A percentile compares a stretch with the other conserved stretches of the same genome.
These are phyloP conservation scores for Hypomesus transpacificus DNA, from an alignment of 2,113 vertebrate species.

Conservation along the genomic window DNA sequence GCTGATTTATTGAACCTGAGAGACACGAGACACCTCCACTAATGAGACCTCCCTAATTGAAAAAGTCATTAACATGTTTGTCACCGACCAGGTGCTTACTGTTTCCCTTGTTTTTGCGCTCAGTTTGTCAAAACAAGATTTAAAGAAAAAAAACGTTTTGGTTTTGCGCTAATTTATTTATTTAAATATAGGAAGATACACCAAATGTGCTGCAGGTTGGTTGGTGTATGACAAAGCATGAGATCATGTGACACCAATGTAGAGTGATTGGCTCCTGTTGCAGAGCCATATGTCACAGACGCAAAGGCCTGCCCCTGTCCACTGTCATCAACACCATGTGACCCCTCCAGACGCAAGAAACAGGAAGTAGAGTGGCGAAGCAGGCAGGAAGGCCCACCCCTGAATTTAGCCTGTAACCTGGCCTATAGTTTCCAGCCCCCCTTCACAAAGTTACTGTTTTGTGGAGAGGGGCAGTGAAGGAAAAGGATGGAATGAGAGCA, in stretches of 20 bases:
- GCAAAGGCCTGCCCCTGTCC: slow-evolving; percentile 38
- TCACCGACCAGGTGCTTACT: slow-evolving; percentile 11
- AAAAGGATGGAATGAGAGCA: background rate
- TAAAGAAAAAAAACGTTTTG: no score
- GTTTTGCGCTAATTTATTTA: no score
- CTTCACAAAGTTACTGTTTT: background rate
- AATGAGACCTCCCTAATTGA: slow-evolving; percentile 46
- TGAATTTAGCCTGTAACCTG: background rate
- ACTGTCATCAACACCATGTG: slow-evolving; percentile 32
- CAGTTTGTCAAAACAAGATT: no score
- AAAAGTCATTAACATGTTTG: slow-evolving; percentile 39
- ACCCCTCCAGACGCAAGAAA: slow-evolving; percentile 24
- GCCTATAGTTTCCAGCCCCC: background rate
- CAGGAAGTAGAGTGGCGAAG: slow-evolving; percentile 37
- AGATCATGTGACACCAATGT: slow-evolving; percentile 39
- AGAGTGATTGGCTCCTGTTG: slow-evolving; percentile 55
- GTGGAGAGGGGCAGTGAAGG: background rate
- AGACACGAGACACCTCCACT: slow-evolving; percentile 38
- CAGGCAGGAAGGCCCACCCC: background rate
- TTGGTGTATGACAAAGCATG: slow-evolving; percentile 29
- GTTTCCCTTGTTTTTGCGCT: background rate
- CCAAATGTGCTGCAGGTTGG: background rate
- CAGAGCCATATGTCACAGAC: slow-evolving; percentile 26
- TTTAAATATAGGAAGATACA: no score
- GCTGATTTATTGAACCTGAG: slow-evolving; percentile 58